A percentile compares a stretch with the other conserved stretches of the same genome.
Evolutionary conservation across 1,140 invertebrate species (phyloP).

Genomic region (Condylostylus longicornis): DNA sequence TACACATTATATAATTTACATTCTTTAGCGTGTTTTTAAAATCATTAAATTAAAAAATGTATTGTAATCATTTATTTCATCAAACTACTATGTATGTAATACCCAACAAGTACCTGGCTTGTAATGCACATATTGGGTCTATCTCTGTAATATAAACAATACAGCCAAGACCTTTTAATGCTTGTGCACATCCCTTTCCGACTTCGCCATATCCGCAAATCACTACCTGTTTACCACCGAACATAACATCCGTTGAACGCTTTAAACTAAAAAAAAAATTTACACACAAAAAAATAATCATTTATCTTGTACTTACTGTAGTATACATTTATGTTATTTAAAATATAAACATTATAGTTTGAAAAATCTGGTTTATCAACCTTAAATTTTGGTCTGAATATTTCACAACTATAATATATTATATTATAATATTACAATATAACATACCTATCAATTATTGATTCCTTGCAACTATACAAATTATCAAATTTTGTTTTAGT

Average conservation of each 20-base stretch:
- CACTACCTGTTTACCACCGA: conserved; percentile 92
- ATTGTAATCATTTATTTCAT: too few relatives aligned
- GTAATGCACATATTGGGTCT: conserved; percentile 94
- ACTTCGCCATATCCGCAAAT: conserved; percentile 97
- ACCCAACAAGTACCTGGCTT: conserved; percentile 47
- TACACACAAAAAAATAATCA: conserved; percentile 1
- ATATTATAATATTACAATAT: background rate
- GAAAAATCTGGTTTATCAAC: too few relatives aligned
- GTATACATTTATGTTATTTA: too few relatives aligned
- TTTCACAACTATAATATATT: background rate
- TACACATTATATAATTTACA: too few relatives aligned
- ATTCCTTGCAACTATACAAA: conserved; percentile 34
- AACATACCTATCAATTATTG: conserved; percentile 20
- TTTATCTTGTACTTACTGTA: background rate
- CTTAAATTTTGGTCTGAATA: too few relatives aligned
- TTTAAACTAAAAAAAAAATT: conserved; percentile 18
- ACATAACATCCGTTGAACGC: conserved; percentile 71
- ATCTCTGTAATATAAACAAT: conserved; percentile 94
- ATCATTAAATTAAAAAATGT: too few relatives aligned
- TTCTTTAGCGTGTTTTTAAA: too few relatives aligned
- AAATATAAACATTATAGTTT: too few relatives aligned
- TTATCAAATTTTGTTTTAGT: conserved; percentile 99
- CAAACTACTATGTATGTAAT: too few relatives aligned
- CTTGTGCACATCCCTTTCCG: conserved; percentile 92
- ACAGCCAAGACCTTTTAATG: conserved; percentile 85